Percentiles rank a stretch among this genome's conserved stretches.
phyloP scores from a whole-genome alignment of 2,113 vertebrate genomes.

The Saccopteryx bilineata region DNA sequence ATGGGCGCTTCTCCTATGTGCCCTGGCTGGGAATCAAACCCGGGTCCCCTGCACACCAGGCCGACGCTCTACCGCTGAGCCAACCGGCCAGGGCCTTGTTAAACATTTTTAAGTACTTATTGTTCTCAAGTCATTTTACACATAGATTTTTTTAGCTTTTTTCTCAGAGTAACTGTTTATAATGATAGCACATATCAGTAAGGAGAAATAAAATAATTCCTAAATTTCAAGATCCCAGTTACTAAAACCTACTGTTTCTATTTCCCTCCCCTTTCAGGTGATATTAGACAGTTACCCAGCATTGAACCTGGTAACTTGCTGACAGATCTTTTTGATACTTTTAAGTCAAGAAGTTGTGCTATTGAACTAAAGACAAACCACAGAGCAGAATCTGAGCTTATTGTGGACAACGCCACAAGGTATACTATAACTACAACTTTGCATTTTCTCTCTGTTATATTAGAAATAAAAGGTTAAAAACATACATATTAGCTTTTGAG shows the following conservation, averaged over 20 bases:
- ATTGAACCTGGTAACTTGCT: conserved; percentile 92
- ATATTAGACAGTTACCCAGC: conserved; percentile 92
- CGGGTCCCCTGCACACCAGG: no score
- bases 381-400: conserved; percentile 92
- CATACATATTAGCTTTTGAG: neutral
- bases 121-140: conserved; percentile 50
- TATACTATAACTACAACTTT: conserved; percentile 71
- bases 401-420: conserved; percentile 91
- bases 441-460: neutral
- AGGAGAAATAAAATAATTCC: conserved; percentile 28
- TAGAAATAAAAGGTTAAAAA: conserved; percentile 34
- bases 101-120: conserved; percentile 1
- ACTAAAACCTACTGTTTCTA: neutral
- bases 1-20: no score
- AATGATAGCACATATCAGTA: neutral
- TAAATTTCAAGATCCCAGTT: neutral
- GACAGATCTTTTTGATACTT: conserved; percentile 89
- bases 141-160: neutral
- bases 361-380: conserved; percentile 92
- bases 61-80: no score
- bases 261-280: conserved; percentile 86
- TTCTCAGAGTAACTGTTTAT: neutral
- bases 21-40: no score
- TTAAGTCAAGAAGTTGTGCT: conserved; percentile 86
- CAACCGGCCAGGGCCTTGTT: no score